Conservation (phyloP, 1,140 invertebrate genomes). For the Bombus haemorrhoidalis region DNA sequence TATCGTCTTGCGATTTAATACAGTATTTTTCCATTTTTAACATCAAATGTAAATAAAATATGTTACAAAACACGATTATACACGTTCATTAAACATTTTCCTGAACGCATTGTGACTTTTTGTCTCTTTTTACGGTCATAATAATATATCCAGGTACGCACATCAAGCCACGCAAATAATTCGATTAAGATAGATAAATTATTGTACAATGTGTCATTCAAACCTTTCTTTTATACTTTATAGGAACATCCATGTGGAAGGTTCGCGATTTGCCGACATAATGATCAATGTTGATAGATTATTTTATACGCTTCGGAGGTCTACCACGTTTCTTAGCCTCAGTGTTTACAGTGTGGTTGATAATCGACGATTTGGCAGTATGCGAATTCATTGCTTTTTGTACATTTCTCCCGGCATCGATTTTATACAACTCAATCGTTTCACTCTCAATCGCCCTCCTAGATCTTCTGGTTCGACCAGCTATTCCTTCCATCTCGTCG, state of each 20-base stretch:
- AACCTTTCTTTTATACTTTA: conserved; percentile 57
- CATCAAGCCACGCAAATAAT: conserved; percentile 62
- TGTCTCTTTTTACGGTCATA: not conserved
- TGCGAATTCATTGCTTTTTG: conserved; percentile 33
- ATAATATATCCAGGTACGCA: conserved; percentile 65
- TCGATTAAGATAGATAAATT: conserved; percentile 57
- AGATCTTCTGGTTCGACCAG: conserved; percentile 76
- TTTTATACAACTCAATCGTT: conserved; percentile 38
- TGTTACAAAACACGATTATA: conserved; percentile 17
- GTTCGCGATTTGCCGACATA: conserved; percentile 41
- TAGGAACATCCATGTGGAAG: conserved; percentile 69
- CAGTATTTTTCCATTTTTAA: not conserved
- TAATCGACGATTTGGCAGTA: conserved; percentile 48
- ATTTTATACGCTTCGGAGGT: conserved; percentile 64
- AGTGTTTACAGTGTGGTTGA: conserved; percentile 34
- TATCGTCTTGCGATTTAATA: not conserved
- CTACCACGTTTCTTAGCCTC: conserved; percentile 63
- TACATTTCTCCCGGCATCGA: conserved; percentile 18
- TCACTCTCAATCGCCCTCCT: conserved; percentile 43
- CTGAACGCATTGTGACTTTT: not conserved
- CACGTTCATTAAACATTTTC: not conserved
- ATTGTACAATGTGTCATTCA: conserved; percentile 56
- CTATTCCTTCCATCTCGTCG: conserved; percentile 75
- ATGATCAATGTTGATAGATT: conserved; percentile 23
- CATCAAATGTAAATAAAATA: conserved; percentile 29